A percentile compares a stretch with the other conserved stretches of the same genome.
Conservation (phyloP, 1,140 invertebrate species). For the Trichomalopsis sarcophagae region DNA sequence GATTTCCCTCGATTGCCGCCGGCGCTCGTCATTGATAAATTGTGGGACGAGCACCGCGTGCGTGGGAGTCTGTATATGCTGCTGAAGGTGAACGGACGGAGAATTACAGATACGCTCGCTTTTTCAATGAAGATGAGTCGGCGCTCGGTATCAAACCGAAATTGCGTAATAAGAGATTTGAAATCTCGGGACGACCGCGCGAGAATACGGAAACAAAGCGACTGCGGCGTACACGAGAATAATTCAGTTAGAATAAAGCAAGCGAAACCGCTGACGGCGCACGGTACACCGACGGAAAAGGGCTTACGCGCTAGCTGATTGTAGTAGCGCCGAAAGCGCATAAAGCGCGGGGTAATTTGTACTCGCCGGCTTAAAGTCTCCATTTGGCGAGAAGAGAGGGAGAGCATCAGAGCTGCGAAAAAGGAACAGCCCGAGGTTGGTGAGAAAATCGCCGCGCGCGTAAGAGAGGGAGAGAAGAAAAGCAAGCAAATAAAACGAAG, state of each 20-base stretch:
- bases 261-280: neutral
- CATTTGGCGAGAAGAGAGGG: slow-evolving; percentile 28
- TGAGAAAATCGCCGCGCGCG: slow-evolving; percentile 5
- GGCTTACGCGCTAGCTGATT: neutral
- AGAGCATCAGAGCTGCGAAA: neutral
- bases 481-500: slow-evolving; percentile 20
- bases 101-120: too few relatives aligned
- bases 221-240: neutral
- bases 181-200: too few relatives aligned
- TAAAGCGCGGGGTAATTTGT: slow-evolving; percentile 28
- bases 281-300: neutral
- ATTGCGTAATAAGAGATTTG: too few relatives aligned
- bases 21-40: slow-evolving; percentile 24
- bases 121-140: too few relatives aligned
- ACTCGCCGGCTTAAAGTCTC: slow-evolving; percentile 18
- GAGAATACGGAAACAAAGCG: too few relatives aligned
- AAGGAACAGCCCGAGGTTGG: neutral
- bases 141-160: too few relatives aligned
- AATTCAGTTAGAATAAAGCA: slow-evolving; percentile 19
- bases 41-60: slow-evolving; percentile 6
- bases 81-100: neutral
- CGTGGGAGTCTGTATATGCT: neutral
- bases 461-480: slow-evolving; percentile 13
- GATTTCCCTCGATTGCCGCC: slow-evolving; percentile 3
- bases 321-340: neutral